Evolutionary conservation across 1,140 invertebrate genomes (phyloP).

Genomic region (Nasonia giraulti): DNA sequence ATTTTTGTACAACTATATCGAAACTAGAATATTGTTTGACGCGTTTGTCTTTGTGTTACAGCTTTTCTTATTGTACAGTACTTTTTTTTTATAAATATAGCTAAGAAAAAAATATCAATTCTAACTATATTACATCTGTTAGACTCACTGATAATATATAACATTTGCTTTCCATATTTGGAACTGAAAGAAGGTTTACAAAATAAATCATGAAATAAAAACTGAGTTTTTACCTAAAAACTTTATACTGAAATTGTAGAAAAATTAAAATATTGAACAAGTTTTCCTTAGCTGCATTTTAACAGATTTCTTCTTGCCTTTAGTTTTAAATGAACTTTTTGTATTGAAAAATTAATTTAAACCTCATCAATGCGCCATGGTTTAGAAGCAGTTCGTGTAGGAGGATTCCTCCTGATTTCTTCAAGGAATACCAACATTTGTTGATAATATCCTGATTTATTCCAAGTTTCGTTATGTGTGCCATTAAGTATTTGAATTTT

Average conservation of each 20-base stretch:
- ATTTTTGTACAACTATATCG: slow-evolving; percentile 13
- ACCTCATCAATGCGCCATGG: slow-evolving; percentile 67
- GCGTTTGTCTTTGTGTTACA: not conserved
- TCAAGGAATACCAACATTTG: slow-evolving; percentile 76
- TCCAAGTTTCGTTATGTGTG: slow-evolving; percentile 94
- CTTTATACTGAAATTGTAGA: too few species aligned
- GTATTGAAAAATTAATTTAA: slow-evolving; percentile 54
- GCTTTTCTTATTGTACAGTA: not conserved
- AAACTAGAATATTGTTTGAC: not conserved
- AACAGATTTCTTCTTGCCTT: not conserved
- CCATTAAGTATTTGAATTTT: slow-evolving; percentile 83
- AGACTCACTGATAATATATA: too few species aligned
- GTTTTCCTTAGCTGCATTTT: slow-evolving; percentile 10
- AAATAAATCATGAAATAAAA: not conserved
- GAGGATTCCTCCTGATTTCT: slow-evolving; percentile 69
- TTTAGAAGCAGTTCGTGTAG: slow-evolving; percentile 55
- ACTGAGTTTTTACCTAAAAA: too few species aligned
- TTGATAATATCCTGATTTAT: slow-evolving; percentile 78
- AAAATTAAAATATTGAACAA: too few species aligned
- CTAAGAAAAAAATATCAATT: not conserved
- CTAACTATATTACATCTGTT: not conserved
- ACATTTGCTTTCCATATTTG: too few species aligned
- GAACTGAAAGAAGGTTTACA: not conserved
- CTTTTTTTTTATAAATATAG: not conserved
- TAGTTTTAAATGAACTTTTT: not conserved